These are phyloP conservation scores for Acinonyx jubatus DNA, from an alignment of 2,113 vertebrate species.

Conservation along the genomic window DNA sequence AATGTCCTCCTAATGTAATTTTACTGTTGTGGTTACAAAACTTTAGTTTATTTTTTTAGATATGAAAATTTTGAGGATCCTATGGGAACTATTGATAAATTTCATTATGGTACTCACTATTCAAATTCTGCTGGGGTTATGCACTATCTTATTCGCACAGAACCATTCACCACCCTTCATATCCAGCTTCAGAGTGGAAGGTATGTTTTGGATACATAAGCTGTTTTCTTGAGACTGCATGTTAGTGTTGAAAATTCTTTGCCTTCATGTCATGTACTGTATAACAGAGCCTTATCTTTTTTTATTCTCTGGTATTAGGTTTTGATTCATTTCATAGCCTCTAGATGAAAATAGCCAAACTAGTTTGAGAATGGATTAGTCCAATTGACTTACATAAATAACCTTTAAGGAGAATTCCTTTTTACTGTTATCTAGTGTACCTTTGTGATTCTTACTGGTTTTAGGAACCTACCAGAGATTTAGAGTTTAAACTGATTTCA, in stretches of 20 bases:
- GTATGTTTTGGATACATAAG: constrained; percentile 81
- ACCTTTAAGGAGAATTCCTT: constrained; percentile 29
- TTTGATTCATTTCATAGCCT: neutral
- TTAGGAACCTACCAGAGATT: neutral
- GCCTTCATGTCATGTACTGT: neutral
- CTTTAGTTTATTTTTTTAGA: constrained; percentile 76
- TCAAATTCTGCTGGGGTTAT: constrained; percentile 98
- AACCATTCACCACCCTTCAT: constrained; percentile 97
- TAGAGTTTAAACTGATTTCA: constrained; percentile 28
- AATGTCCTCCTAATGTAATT: neutral
- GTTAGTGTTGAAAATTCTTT: neutral
- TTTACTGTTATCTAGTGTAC: neutral
- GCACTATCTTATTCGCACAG: constrained; percentile 97
- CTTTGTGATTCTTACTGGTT: constrained; percentile 16
- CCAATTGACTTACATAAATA: neutral
- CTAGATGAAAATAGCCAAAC: neutral
- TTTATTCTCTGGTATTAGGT: neutral
- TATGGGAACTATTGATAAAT: constrained; percentile 95
- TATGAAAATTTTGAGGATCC: constrained; percentile 98
- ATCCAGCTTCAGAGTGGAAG: constrained; percentile 98
- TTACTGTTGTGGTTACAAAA: constrained; percentile 33
- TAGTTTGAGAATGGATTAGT: constrained; percentile 10
- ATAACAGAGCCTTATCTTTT: neutral
- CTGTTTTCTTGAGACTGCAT: neutral
- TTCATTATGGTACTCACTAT: constrained; percentile 99